Evolutionary conservation across 2,888 invertebrate genomes (phyloP), one percentile per base, ranked within the genome.

Genomic region (Philonicus albiceps): DNA sequence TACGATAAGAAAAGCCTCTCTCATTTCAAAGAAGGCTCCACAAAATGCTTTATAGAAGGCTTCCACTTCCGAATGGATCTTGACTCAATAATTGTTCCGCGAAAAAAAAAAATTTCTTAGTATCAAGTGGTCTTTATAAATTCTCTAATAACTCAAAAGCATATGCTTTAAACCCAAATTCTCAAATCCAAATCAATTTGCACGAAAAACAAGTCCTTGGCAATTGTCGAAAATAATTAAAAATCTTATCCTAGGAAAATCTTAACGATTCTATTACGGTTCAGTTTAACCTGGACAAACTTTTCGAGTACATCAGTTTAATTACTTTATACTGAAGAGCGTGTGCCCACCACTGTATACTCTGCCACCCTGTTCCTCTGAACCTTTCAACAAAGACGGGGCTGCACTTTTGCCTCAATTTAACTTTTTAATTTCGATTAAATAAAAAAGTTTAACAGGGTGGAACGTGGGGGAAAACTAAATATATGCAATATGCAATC

Each of bases 401-500:
- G 64, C 11, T 27, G 64, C 64, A 22, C 64, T 64, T 19, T 64
- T 22, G 27, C 64, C 27, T 64, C 64, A 64, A 27, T 43, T 43
- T 78, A 78, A 49, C 43, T 78, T 78, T 78, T 78, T 78, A 78
- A 49, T 49, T 78, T 49, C 49, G 78, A 78, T 78, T 78, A 78
- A 78, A 49, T 43, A 78, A 78, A 22, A n/a, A 78, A 78, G 78
- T 78, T 78, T 27, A 2, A 2, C 49, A 8, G 16, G 27, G 30
- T n/a, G 76, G 34, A 76, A 16, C 78, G 49, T 78, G 27, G 30
- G 6, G 30, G 27, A 30, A 27, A 76, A 76, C 27, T 76, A 22
- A 37, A 11, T 37, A 11, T 78, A 49, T 78, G 78, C 78, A 78
- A 49, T 49, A 49, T 49, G 49, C 78, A 78, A 78, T 78, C 78